phyloP scores from a whole-genome alignment of 2,888 invertebrate genomes.

The Busseola fusca region DNA sequence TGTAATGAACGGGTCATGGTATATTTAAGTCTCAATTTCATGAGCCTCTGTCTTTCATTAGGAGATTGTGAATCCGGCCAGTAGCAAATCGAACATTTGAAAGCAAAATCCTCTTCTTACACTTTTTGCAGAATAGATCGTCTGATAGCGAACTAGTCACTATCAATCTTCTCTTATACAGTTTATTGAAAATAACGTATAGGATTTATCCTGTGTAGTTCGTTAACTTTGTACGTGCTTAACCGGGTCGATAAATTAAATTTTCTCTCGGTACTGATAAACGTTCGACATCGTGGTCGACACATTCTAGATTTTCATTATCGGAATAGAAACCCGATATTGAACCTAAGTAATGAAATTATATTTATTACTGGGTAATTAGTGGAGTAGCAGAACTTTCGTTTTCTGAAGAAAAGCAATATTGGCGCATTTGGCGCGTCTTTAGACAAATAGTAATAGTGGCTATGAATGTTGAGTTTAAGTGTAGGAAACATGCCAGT shows the following conservation, averaged over 20 bases:
- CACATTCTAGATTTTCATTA: constrained; percentile 42
- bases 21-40: neutral
- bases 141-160: neutral
- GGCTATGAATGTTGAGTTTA: neutral
- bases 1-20: neutral
- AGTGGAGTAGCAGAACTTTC: constrained; percentile 24
- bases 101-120: too few relatives aligned
- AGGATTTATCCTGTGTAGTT: neutral
- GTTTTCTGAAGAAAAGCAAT: constrained; percentile 20
- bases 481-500: neutral
- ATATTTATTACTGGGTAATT: constrained; percentile 38
- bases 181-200: neutral
- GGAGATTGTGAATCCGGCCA: too few relatives aligned
- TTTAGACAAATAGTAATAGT: neutral
- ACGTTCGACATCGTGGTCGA: constrained; percentile 9
- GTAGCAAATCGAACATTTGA: too few relatives aligned
- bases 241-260: constrained; percentile 34
- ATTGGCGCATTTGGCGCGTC: neutral
- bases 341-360: constrained; percentile 32
- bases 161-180: neutral
- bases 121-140: neutral
- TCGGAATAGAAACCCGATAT: constrained; percentile 42
- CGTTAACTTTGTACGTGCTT: neutral
- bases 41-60: neutral
- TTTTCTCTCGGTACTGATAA: constrained; percentile 38